phyloP scores from a whole-genome alignment of 2,888 invertebrate genomes.

The Rhingia rostrata region DNA sequence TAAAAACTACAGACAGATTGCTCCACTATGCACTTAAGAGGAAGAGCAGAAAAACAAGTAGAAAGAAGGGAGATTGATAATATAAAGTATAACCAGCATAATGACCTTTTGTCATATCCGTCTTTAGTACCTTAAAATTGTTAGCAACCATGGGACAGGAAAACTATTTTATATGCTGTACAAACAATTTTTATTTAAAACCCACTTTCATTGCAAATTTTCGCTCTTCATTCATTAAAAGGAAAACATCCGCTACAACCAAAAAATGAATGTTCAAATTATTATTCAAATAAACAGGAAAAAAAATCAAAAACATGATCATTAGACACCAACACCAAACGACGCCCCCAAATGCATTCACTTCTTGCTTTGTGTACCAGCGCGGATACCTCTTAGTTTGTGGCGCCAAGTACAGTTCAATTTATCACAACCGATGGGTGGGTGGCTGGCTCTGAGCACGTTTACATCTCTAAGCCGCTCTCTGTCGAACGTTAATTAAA shows the following conservation, averaged over 20 bases:
- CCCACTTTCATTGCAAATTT: slow-evolving; percentile 1
- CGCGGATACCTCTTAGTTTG: slow-evolving; percentile 37
- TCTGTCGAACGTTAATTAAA: slow-evolving; percentile 71
- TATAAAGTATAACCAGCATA: too few relatives aligned
- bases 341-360: slow-evolving; percentile 68
- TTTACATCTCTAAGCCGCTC: slow-evolving; percentile 63
- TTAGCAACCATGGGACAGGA: too few relatives aligned
- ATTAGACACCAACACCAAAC: slow-evolving; percentile 67
- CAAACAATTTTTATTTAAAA: not conserved
- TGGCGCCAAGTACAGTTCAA: slow-evolving; percentile 71
- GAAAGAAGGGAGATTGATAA: too few relatives aligned
- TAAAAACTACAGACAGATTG: too few relatives aligned
- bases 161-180: too few relatives aligned
- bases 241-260: slow-evolving; percentile 24
- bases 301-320: slow-evolving; percentile 34
- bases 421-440: slow-evolving; percentile 69
- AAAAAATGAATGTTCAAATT: slow-evolving; percentile 32
- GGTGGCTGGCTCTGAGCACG: slow-evolving; percentile 61
- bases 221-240: slow-evolving; percentile 16
- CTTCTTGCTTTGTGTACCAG: slow-evolving; percentile 47
- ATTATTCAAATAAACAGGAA: slow-evolving; percentile 32
- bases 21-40: too few relatives aligned
- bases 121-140: too few relatives aligned
- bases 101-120: too few relatives aligned
- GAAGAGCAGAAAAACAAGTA: too few relatives aligned